Percentiles rank a stretch among this genome's conserved stretches.
These are phyloP conservation scores for Caenorhabditis sinica DNA, from an alignment of 2,888 invertebrate species.

Conservation along the genomic window DNA sequence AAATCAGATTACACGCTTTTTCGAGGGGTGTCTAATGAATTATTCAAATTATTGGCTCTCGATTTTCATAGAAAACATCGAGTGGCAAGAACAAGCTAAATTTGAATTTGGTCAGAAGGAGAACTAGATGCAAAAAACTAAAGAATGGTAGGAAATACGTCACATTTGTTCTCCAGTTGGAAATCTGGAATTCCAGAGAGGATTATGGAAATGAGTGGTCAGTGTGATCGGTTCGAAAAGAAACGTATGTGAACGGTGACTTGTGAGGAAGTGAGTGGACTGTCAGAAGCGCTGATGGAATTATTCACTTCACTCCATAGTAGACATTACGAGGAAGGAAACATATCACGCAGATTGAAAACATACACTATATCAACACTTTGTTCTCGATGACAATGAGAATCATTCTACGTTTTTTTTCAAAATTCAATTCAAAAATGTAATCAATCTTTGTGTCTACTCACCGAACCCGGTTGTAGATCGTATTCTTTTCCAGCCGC, in stretches of 20 bases:
- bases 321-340: too few species aligned
- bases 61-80: constrained; percentile 2
- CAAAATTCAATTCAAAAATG: neutral
- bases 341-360: neutral
- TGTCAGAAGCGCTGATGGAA: neutral
- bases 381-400: constrained; percentile 15
- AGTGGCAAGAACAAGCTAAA: neutral
- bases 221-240: constrained; percentile 19
- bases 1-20: constrained; percentile 24
- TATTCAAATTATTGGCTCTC: constrained; percentile 39
- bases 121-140: constrained; percentile 5
- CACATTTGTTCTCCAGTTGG: neutral
- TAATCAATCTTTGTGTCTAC: constrained; percentile 13
- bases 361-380: neutral
- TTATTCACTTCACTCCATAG: too few species aligned
- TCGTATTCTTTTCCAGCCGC: constrained; percentile 52
- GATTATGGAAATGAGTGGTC: constrained; percentile 52
- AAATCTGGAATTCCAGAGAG: constrained; percentile 12
- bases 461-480: constrained; percentile 44
- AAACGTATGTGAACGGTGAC: constrained; percentile 9
- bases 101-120: neutral
- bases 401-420: constrained; percentile 6
- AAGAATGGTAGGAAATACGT: constrained; percentile 33
- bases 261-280: neutral
- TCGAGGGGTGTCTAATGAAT: constrained; percentile 16